A percentile compares a stretch with the other conserved stretches of the same genome.
Conservation (phyloP, 2,797 vertebrate species). For the Spinus pinus region DNA sequence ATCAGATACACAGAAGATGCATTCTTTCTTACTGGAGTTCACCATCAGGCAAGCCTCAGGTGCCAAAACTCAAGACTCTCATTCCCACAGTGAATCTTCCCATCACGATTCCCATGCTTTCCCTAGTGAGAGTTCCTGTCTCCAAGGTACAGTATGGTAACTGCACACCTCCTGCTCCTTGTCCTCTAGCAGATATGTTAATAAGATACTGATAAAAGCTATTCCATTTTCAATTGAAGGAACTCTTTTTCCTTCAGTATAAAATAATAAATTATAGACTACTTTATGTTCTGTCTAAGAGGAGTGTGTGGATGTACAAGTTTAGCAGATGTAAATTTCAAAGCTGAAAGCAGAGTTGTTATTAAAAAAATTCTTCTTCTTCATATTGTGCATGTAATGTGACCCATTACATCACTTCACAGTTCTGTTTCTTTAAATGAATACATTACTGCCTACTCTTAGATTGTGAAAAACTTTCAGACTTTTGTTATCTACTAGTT, state of each 20-base stretch:
- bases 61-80: not conserved
- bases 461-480: not conserved
- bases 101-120: not conserved
- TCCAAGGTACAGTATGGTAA: not conserved
- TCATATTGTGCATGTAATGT: not conserved
- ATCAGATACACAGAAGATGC: not conserved
- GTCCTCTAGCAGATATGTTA: not conserved
- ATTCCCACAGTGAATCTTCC: not conserved
- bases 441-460: not conserved
- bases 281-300: not conserved
- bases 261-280: not conserved
- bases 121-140: not conserved
- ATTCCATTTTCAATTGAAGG: not conserved
- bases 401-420: not conserved
- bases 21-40: not conserved
- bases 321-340: not conserved
- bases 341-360: not conserved
- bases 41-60: not conserved
- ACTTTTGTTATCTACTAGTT: not conserved
- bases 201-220: not conserved
- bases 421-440: not conserved
- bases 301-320: not conserved
- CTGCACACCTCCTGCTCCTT: not conserved
- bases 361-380: accelerated
- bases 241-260: not conserved